A percentile compares a stretch with the other conserved stretches of the same genome.
These are phyloP conservation scores for Rutilus rutilus DNA, from an alignment of 2,113 vertebrate genomes.

Conservation along the genomic window DNA sequence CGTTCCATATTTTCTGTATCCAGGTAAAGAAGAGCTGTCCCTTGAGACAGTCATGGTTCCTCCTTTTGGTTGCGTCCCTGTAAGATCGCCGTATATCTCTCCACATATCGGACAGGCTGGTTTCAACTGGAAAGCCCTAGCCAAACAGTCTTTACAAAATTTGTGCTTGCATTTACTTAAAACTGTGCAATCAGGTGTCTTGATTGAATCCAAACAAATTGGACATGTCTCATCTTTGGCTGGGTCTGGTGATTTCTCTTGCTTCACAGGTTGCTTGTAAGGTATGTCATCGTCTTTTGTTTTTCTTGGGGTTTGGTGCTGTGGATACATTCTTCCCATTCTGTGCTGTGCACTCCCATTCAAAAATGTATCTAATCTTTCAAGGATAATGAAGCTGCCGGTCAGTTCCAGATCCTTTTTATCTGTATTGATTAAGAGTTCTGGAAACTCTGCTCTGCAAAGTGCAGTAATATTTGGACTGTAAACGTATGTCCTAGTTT, in stretches of 20 bases:
- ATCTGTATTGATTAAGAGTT: conserved; percentile 51
- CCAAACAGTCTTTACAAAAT: conserved; percentile 72
- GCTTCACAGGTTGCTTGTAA: not conserved
- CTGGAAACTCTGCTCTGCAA: conserved; percentile 60
- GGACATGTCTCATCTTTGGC: conserved; percentile 64
- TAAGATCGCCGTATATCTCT: conserved; percentile 67
- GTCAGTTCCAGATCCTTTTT: conserved; percentile 10
- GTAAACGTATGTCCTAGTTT: conserved; percentile 16
- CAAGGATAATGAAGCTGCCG: conserved; percentile 61
- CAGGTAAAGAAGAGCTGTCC: conserved; percentile 54
- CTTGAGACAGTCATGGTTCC: conserved; percentile 59
- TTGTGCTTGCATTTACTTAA: conserved; percentile 71
- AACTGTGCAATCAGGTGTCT: conserved; percentile 44
- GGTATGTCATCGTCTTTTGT: not conserved
- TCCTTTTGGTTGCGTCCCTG: conserved; percentile 70
- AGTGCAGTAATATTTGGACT: not conserved
- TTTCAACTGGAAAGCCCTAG: conserved; percentile 69
- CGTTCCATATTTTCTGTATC: conserved; percentile 66
- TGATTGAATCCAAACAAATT: conserved; percentile 74
- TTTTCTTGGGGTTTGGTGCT: not conserved
- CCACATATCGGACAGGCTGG: conserved; percentile 76
- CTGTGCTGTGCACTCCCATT: not conserved
- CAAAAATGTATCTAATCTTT: conserved; percentile 52
- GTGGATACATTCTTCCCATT: not conserved
- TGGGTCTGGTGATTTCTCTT: not conserved